These are phyloP conservation scores for Cremastobaeus sp. DNA, from an alignment of 2,888 invertebrate genomes.

Conservation along the genomic window DNA sequence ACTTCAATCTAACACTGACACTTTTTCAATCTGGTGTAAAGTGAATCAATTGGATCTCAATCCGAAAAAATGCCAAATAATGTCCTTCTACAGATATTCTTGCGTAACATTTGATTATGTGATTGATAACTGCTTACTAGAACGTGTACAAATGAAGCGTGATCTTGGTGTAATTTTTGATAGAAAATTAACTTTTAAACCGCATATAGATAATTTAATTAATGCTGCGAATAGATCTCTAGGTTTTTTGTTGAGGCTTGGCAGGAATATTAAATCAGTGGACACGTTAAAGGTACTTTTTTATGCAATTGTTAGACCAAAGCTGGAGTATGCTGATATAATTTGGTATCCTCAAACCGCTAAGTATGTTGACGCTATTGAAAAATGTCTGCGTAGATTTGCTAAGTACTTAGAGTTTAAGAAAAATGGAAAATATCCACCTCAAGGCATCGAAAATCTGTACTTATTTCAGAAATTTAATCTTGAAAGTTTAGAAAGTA, in stretches of 20 bases:
- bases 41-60: neutral
- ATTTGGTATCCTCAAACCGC: neutral
- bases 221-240: neutral
- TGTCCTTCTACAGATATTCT: neutral
- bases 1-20: neutral
- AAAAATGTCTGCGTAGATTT: neutral
- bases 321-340: neutral
- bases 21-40: neutral
- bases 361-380: neutral
- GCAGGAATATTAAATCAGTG: neutral
- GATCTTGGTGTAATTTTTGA: constrained; percentile 2
- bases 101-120: neutral
- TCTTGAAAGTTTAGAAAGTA: neutral
- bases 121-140: neutral
- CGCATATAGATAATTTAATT: neutral
- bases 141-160: neutral
- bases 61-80: neutral
- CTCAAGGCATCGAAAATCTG: neutral
- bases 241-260: neutral
- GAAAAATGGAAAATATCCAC: neutral
- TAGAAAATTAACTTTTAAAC: constrained; percentile 1
- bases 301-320: too few relatives aligned
- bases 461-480: neutral
- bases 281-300: too few relatives aligned
- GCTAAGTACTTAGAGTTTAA: neutral